Evolutionary conservation across 2,113 vertebrate species (phyloP).

Genomic region (Diadophis punctatus): DNA sequence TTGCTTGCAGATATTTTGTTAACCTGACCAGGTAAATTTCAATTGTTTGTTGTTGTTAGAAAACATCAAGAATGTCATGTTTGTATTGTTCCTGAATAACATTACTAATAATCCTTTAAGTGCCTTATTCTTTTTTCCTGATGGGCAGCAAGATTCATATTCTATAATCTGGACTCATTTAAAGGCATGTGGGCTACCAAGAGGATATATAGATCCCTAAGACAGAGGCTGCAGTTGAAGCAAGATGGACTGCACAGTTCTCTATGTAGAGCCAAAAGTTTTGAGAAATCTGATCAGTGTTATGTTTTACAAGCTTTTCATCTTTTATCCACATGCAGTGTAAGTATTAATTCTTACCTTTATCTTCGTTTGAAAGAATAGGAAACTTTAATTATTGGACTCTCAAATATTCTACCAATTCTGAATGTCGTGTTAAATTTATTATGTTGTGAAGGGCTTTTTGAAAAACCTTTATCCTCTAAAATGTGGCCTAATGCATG

Average conservation of each 20-base stretch:
- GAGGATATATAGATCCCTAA: conserved; percentile 8
- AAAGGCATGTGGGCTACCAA: conserved; percentile 54
- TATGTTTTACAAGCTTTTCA: rapidly evolving
- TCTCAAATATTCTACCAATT: background rate
- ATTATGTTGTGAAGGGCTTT: background rate
- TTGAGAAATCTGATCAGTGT: conserved; percentile 27
- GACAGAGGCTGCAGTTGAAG: conserved; percentile 29
- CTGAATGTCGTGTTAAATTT: background rate
- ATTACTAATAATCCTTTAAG: background rate
- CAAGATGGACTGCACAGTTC: background rate
- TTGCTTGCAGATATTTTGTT: background rate
- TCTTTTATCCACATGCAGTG: conserved; percentile 25
- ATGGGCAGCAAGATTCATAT: background rate
- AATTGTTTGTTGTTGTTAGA: conserved; percentile 30
- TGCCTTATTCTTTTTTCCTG: background rate
- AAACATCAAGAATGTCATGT: background rate
- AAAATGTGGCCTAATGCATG: background rate
- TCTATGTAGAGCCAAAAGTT: background rate
- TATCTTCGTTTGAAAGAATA: background rate
- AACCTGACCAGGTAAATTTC: no score
- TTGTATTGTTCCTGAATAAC: background rate
- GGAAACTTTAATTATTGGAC: background rate
- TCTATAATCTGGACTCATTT: background rate
- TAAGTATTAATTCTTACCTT: conserved; percentile 12
- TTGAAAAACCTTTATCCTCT: background rate